Evolutionary conservation across 2,797 vertebrate species (phyloP).

Genomic region (Sebastes diaconus): DNA sequence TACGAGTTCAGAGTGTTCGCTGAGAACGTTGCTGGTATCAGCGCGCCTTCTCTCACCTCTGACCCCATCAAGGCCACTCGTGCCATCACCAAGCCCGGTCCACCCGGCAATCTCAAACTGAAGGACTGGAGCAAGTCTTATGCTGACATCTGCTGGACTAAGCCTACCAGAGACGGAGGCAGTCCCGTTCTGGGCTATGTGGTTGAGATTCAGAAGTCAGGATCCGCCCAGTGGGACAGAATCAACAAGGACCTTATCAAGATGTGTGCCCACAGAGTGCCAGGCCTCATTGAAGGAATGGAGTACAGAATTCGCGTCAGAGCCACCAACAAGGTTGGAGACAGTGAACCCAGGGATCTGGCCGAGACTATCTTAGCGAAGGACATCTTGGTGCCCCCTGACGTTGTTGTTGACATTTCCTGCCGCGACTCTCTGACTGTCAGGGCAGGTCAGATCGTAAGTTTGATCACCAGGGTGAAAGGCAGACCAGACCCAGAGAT

Average conservation of each 20-base stretch:
- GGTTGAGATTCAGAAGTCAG: conserved; percentile 93
- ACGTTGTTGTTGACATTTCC: conserved; percentile 90
- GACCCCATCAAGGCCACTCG: conserved; percentile 91
- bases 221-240: conserved; percentile 90
- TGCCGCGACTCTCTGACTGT: conserved; percentile 95
- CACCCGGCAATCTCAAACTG: conserved; percentile 93
- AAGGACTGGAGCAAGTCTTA: conserved; percentile 97
- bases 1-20: conserved; percentile 98
- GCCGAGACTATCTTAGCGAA: conserved; percentile 92
- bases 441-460: conserved; percentile 94
- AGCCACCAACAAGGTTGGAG: conserved; percentile 94
- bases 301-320: conserved; percentile 96
- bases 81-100: conserved; percentile 93
- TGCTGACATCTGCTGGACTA: conserved; percentile 97
- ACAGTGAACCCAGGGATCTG: conserved; percentile 96
- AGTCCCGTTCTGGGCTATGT: conserved; percentile 96
- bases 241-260: conserved; percentile 94
- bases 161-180: conserved; percentile 97
- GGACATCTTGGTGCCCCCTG: conserved; percentile 96
- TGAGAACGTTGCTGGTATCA: conserved; percentile 95
- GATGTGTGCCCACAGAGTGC: conserved; percentile 92
- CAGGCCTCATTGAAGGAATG: conserved; percentile 93
- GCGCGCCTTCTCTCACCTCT: conserved; percentile 91
- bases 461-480: conserved; percentile 91
- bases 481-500: conserved; percentile 98